Evolutionary conservation across 1,140 invertebrate species (phyloP), one percentile per base, ranked within the genome.

Genomic region (Chionoecetes opilio): DNA sequence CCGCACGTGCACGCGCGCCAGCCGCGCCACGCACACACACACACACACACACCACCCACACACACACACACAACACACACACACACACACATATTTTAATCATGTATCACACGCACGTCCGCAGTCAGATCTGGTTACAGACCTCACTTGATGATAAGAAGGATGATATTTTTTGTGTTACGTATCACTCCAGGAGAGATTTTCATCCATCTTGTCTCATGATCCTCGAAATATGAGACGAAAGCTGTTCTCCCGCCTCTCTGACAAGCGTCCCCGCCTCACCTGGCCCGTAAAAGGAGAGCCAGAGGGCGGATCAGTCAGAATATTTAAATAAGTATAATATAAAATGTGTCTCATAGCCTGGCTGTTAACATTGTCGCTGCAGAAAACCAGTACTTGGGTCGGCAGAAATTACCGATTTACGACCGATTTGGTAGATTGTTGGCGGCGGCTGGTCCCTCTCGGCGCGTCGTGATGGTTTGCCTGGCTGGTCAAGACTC

Each of bases 1-100:
- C 41, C 41, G 14, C 41, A 46, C 41, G 14, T 14, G 14, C 41
- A 46, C 41, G 14, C 41, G 14, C 41, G 14, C 41, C 5, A n/a
- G n/a, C n/a, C n/a, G n/a, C n/a, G n/a, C n/a, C 41, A 46, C 41
- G 14, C 41, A 46, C 41, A 46, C 41, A 46, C 41, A 46, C 41
- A 46, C 41, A 46, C 41, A 46, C n/a, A n/a, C n/a, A n/a, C n/a
- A n/a, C n/a, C n/a, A n/a, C 63, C 26, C 63, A 75, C 63, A 75
- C 63, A 75, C 63, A 75, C 63, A 75, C 63, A 75, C 63, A 75
- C 63, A 75, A n/a, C n/a, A n/a, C n/a, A n/a, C n/a, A n/a, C n/a
- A 46, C 41, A 46, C 41, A 46, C 14, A 46, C 63, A 75, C 63
- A 75, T 26, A 75, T n/a, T 75, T 75, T 75, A 3, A 75, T 75